Evolutionary conservation across 2,888 invertebrate species (phyloP).

Genomic region (Heliconius hortense): DNA sequence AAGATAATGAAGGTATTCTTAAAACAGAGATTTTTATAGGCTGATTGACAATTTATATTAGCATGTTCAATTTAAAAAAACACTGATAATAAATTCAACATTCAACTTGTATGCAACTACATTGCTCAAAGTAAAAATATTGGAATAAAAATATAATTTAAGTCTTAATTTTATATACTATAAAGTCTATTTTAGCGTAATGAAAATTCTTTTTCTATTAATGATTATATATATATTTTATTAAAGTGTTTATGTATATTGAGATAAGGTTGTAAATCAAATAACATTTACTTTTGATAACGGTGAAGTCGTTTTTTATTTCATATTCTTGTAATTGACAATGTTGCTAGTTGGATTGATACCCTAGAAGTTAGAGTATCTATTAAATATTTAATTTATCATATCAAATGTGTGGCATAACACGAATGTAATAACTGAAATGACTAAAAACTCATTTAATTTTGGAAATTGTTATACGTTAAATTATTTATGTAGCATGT

Average conservation of each 20-base stretch:
- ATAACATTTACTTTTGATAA: not conserved
- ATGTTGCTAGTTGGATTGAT: not conserved
- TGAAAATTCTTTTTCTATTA: not conserved
- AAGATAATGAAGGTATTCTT: not conserved
- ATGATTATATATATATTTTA: not conserved
- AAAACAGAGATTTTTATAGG: not conserved
- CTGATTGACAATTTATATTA: not conserved
- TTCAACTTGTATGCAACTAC: slow-evolving; percentile 3
- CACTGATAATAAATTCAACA: not conserved
- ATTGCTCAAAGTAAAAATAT: not conserved
- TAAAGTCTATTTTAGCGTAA: not conserved
- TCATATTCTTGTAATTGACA: not conserved
- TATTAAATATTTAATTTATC: not conserved
- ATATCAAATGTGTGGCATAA: not conserved
- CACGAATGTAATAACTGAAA: not conserved
- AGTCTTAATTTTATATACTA: not conserved
- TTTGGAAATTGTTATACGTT: no score
- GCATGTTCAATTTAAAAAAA: not conserved
- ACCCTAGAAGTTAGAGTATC: not conserved
- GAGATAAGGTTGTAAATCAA: not conserved
- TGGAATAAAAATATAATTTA: not conserved
- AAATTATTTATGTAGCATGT: no score
- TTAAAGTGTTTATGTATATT: not conserved
- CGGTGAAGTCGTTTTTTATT: slow-evolving; percentile 1
- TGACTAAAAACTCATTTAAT: no score